A percentile compares a stretch with the other conserved stretches of the same genome.
Conservation (phyloP, 1,140 invertebrate genomes). For the Goniozus legneri region DNA sequence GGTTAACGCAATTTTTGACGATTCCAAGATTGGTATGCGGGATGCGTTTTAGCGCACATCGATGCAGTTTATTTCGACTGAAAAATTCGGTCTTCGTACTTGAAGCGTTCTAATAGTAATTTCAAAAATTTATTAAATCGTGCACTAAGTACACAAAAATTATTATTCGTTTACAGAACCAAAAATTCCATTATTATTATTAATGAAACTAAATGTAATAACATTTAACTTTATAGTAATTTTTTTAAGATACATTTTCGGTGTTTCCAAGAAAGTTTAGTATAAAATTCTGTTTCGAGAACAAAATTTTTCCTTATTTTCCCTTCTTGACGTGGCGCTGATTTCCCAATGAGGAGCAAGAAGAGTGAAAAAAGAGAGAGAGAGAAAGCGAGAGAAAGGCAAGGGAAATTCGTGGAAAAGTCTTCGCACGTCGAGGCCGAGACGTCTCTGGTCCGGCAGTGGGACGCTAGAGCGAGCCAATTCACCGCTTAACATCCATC, state of each 20-base stretch:
- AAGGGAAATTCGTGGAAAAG: not conserved
- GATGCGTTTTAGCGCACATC: no score
- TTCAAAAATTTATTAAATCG: no score
- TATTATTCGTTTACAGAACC: no score
- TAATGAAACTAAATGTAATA: no score
- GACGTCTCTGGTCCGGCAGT: not conserved
- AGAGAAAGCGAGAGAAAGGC: not conserved
- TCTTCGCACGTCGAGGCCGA: not conserved
- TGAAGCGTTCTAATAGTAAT: no score
- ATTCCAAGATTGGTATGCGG: no score
- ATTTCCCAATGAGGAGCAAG: not conserved
- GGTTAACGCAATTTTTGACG: no score
- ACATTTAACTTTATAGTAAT: not conserved
- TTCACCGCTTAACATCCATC: constrained; percentile 28
- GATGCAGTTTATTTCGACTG: no score
- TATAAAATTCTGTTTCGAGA: not conserved
- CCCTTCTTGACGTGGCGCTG: not conserved
- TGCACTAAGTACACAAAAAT: no score
- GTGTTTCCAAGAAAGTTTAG: not conserved
- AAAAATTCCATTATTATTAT: no score
- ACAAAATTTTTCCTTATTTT: not conserved
- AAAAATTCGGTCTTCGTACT: no score
- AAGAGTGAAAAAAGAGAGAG: not conserved
- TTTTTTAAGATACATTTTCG: not conserved
- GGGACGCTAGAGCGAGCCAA: not conserved